Evolutionary conservation across 2,113 vertebrate species (phyloP), one percentile per base, ranked within the genome.

Genomic region (Telmatochromis sp.): DNA sequence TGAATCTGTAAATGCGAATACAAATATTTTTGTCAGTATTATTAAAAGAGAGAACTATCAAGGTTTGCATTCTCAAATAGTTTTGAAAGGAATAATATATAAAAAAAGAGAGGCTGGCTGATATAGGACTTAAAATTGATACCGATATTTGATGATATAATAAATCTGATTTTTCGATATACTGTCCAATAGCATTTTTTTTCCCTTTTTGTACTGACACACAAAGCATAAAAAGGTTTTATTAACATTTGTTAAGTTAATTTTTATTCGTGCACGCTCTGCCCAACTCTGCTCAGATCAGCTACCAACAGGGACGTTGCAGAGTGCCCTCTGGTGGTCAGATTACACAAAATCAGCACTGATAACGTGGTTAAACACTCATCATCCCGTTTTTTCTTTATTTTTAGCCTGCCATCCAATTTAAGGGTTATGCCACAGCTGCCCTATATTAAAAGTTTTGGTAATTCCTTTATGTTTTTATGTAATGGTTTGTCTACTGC

Each of bases 191-290:
- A 73, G n/a, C 11, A 68, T n/a, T 70, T 14, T 68, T 21, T 68
- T 40, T 0, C 2, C n/a, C 21, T 17, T 73, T 73, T 42, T 73
- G 40, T 73, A 42, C 1, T 37, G 21, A 73, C 13, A 73, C 40
- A 45, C 40, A 17, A 73, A 47, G 37, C 40, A 26, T 73, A 26
- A 73, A 73, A 45, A 73, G 0, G 13, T 73, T 73, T 45, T 45
- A 0, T 45, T 73, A 73, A 45, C 21, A 45, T 73, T 73, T 47
- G 40, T 45, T 73, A 26, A 6, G 31, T 73, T 26, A 37, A 68
- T 2, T 42, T 70, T 70, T 42, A 42, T 23, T 23, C 0, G 7
- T 9, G 7, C 35, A 40, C 0, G 0, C 7, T 70, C n/a, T 70
- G 5, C 65, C 37, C 1, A 42, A 70, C n/a, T 23, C 21, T 45